Evolutionary conservation across 2,888 invertebrate species (phyloP), one percentile per base, ranked within the genome.

Genomic region (Agonum fuliginosum): DNA sequence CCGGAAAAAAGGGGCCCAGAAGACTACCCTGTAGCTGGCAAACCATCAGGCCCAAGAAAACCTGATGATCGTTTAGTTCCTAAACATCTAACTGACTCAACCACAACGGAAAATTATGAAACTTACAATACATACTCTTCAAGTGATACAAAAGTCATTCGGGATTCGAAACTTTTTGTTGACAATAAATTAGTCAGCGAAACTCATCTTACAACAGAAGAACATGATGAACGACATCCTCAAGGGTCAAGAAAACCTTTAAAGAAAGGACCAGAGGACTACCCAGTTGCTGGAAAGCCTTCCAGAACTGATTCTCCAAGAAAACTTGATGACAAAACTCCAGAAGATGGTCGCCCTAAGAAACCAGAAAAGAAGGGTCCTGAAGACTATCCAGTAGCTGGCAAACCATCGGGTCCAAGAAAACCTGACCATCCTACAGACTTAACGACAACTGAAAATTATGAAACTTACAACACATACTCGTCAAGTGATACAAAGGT

Each of bases 21-120:
- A 62, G 58, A 62, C 30, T 62, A 62, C 34, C 30, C 51, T 54
- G 20, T 22, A 2, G 48, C 48, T 30, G 72, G 54, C 6, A 72
- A 20, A 37, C 51, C 19, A 3, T 51, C 72, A 1, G 4, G 3
- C 1, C 43, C 51, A 1, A 71, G 27, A 24, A 27, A 2, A 22
- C 24, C 54, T 2, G n/a, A 22, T 3, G 54, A 54, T 27, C 24
- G 24, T 62, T 30, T 30, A 30, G 10, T 17, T 5, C 30, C 58
- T 2, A 88, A 86, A 0, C 82, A 81, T 10, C 87, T 84, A 0
- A 87, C 84, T 0, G 88, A 14, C 17, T 12, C 46, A 0, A 46
- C 5, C 1, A 37, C 37, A n/a, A 78, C 78, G 19, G 62, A 54
- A 54, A 54, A 54, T 4, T 24, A 81, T 0, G 83, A 83, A 79